Conservation (phyloP, 1,140 invertebrate genomes). For the Lordiphosa stackelbergi region DNA sequence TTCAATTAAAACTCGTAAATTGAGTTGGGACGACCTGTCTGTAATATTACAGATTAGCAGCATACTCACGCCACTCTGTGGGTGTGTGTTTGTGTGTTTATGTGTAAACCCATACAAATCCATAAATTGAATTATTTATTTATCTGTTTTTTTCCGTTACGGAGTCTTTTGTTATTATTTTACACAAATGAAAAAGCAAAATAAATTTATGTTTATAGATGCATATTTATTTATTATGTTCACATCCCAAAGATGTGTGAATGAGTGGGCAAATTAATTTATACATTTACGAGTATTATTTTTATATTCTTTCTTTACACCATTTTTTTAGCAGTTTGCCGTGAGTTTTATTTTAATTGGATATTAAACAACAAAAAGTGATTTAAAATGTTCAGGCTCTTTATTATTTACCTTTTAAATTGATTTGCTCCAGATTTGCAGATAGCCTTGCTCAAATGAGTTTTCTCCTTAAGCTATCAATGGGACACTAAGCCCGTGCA, state of each 20-base stretch:
- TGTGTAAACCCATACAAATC: conserved; percentile 42
- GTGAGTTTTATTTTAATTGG: conserved; percentile 59
- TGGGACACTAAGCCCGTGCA: conserved; percentile 17
- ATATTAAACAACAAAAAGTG: conserved; percentile 56
- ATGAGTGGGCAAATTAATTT: conserved; percentile 66
- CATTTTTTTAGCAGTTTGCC: conserved; percentile 11
- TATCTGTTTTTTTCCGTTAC: conserved; percentile 27
- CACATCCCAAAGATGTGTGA: conserved; percentile 65
- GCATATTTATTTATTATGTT: conserved; percentile 43
- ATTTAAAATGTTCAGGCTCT: conserved; percentile 29
- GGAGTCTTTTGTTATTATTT: too few relatives aligned
- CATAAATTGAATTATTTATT: conserved; percentile 62
- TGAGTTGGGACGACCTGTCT: conserved; percentile 25
- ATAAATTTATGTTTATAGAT: conserved; percentile 24
- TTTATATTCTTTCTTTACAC: conserved; percentile 21
- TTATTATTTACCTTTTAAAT: conserved; percentile 16
- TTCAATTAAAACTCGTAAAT: conserved; percentile 34
- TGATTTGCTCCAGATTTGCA: conserved; percentile 5
- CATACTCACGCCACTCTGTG: not conserved
- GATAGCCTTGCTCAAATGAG: too few relatives aligned
- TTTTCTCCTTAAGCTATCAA: not conserved
- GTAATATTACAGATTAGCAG: conserved; percentile 56
- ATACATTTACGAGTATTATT: conserved; percentile 44
- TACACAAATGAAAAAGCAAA: conserved; percentile 18
- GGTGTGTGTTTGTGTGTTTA: conserved; percentile 2